Evolutionary conservation across 2,888 invertebrate species (phyloP).

Genomic region (Ophion obscuratus): DNA sequence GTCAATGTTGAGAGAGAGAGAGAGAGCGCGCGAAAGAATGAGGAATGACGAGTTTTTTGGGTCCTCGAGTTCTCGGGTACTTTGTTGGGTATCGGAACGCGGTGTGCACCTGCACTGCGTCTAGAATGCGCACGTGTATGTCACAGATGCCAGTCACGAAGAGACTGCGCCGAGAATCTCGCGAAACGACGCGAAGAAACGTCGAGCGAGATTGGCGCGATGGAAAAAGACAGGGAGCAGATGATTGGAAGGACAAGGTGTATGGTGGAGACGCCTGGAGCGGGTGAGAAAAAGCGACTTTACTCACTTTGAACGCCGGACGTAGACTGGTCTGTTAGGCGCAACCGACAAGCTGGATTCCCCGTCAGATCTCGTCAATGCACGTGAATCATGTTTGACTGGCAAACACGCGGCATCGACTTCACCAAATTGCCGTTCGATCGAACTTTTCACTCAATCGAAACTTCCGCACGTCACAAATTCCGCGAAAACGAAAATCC

Average conservation of each 20-base stretch:
- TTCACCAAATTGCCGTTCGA: background rate
- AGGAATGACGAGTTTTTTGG: conserved; percentile 38
- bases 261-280: background rate
- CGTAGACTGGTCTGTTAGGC: conserved; percentile 49
- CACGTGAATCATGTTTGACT: conserved; percentile 76
- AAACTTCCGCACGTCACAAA: background rate
- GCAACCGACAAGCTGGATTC: conserved; percentile 42
- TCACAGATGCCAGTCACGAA: conserved; percentile 4
- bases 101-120: conserved; percentile 15
- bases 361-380: conserved; percentile 73
- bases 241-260: background rate
- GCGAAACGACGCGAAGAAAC: conserved; percentile 24
- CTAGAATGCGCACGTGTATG: conserved; percentile 31
- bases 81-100: conserved; percentile 14
- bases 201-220: background rate
- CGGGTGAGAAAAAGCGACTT: background rate
- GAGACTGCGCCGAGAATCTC: conserved; percentile 27
- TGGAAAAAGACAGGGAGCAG: background rate
- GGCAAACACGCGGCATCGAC: conserved; percentile 76
- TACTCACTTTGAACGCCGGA: conserved; percentile 59
- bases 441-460: background rate
- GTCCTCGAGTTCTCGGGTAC: conserved; percentile 48
- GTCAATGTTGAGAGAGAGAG: background rate
- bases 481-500: conserved; percentile 1
- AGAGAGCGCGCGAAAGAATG: conserved; percentile 42